A percentile compares a stretch with the other conserved stretches of the same genome.
Evolutionary conservation across 1,140 invertebrate genomes (phyloP).

Genomic region (Macrotrachela quadricornifera): DNA sequence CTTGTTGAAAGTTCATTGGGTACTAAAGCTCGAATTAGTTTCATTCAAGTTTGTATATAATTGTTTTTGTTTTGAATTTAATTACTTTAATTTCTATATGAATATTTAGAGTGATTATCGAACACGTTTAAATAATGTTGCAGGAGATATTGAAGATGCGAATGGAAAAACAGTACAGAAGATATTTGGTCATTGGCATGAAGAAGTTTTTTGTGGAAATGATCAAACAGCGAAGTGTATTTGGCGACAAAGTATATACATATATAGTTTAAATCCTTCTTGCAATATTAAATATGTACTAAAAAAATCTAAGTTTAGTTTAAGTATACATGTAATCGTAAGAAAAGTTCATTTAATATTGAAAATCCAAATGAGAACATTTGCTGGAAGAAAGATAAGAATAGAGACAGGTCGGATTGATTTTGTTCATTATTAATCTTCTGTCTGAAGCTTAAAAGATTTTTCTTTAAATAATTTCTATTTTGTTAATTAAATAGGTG

Average conservation of each 20-base stretch:
- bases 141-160: not conserved
- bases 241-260: not conserved
- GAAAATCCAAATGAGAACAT: too few relatives aligned
- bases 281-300: too few relatives aligned
- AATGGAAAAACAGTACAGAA: not conserved
- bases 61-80: not conserved
- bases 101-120: not conserved
- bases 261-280: too few relatives aligned
- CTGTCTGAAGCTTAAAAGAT: not conserved
- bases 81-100: not conserved
- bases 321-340: too few relatives aligned
- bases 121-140: not conserved
- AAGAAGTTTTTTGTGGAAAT: constrained; percentile 3
- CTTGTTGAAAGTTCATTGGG: constrained; percentile 38
- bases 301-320: too few relatives aligned
- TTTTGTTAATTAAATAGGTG: constrained; percentile 33
- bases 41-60: constrained; percentile 43
- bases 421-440: not conserved
- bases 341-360: too few relatives aligned
- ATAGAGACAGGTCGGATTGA: not conserved
- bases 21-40: constrained; percentile 52
- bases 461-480: not conserved
- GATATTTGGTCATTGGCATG: constrained; percentile 10
- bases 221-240: constrained; percentile 8
- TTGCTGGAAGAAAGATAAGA: not conserved